A percentile compares a stretch with the other conserved stretches of the same genome.
Evolutionary conservation across 2,888 invertebrate genomes (phyloP).

Genomic region (Andrena bucephala): DNA sequence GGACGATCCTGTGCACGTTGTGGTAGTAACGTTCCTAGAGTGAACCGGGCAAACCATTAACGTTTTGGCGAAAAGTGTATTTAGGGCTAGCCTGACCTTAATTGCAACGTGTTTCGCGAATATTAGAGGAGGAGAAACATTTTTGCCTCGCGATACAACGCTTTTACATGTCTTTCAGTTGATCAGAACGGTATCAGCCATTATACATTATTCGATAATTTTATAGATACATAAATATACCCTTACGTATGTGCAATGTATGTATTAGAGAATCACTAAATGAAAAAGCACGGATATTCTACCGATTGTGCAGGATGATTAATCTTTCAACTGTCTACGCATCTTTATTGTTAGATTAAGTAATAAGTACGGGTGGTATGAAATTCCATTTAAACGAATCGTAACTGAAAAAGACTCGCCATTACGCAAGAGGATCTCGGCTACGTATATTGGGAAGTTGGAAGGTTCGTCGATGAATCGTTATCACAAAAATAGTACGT

Average conservation of each 20-base stretch:
- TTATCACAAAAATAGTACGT: conserved; percentile 50
- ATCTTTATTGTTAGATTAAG: neutral
- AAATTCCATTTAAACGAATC: neutral
- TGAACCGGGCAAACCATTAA: neutral
- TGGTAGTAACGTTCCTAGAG: neutral
- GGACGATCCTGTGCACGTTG: neutral
- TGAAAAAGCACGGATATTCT: neutral
- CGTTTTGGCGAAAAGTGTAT: conserved; percentile 1
- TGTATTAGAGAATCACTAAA: neutral
- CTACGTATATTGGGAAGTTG: neutral
- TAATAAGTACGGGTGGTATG: no score
- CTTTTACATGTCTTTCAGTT: neutral
- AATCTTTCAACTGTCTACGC: no score
- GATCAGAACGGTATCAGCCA: conserved; percentile 5
- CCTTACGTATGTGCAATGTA: no score
- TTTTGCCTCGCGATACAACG: neutral
- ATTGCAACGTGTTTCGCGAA: neutral
- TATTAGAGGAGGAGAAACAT: neutral
- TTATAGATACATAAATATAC: no score
- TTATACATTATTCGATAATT: conserved; percentile 9
- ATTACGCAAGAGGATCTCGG: neutral
- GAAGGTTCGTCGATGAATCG: neutral
- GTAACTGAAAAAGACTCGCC: neutral
- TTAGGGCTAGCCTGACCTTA: neutral
- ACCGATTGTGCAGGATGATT: neutral